A percentile compares a stretch with the other conserved stretches of the same genome.
Evolutionary conservation across 2,113 vertebrate genomes (phyloP).

Genomic region (Podarcis raffonei): DNA sequence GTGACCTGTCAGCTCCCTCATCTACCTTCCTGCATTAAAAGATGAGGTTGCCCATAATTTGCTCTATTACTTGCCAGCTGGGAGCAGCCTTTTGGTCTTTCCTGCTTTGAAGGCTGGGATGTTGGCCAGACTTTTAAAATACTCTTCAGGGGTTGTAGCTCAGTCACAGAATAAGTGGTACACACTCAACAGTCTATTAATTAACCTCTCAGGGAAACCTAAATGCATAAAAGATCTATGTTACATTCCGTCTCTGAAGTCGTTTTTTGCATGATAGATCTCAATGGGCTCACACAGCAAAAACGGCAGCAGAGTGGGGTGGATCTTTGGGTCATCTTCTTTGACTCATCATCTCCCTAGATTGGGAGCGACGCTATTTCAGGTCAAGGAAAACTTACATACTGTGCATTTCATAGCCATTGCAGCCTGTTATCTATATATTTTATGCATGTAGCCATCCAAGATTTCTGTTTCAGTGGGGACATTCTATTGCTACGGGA

Average conservation of each 20-base stretch:
- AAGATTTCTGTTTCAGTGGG: background rate
- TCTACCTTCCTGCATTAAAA: background rate
- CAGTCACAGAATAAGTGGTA: background rate
- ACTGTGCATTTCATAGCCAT: background rate
- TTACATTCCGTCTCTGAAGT: conserved; percentile 16
- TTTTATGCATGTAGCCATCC: background rate
- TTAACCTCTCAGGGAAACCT: conserved; percentile 33
- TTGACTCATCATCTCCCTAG: conserved; percentile 3
- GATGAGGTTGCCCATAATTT: background rate
- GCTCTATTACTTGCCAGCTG: background rate
- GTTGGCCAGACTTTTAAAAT: conserved; percentile 16
- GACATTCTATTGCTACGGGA: background rate
- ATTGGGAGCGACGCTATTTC: background rate
- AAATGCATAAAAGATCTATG: conserved; percentile 28
- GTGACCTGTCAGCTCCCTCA: background rate
- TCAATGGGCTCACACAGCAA: background rate
- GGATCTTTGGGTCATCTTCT: conserved; percentile 23
- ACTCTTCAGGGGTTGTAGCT: conserved; percentile 14
- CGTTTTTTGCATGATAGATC: background rate
- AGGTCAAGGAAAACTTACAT: background rate
- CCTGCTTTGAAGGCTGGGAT: conserved; percentile 9
- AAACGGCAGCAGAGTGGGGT: background rate
- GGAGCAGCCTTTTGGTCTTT: background rate
- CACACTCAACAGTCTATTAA: conserved; percentile 33
- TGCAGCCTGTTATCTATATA: background rate